Evolutionary conservation across 2,888 invertebrate genomes (phyloP), one percentile per base, ranked within the genome.

Genomic region (Platynereis dumerilii): DNA sequence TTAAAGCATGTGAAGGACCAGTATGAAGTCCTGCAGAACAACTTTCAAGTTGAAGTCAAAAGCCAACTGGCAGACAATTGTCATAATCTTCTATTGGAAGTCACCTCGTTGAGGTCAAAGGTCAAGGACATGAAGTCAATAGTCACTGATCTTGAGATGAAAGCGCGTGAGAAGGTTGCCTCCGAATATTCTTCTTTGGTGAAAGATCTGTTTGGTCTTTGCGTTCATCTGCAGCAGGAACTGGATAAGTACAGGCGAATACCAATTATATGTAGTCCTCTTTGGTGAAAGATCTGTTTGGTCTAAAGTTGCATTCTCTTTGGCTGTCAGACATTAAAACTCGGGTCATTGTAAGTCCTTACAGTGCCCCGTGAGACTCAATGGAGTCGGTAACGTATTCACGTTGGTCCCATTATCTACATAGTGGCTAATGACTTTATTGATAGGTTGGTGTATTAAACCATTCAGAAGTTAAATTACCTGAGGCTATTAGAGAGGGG

Each of bases 161-260:
- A 79, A 54, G 72, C 82, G 27, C 69, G 81, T 2, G 79, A 82
- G 42, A 69, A 76, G n/a, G 78, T 84, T 26, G 73, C 75, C 54
- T 75, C 79, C 34, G 81, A 84, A 55, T 84, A 83, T 68, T 75
- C 81, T 62, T 78, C 76, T 34, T 76, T 84, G 26, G 76, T 84
- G 2, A 76, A 80, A 63, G 80, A 78, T 59, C 76, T 83, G 24
- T 81, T 81, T 67, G 70, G 73, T 24, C 75, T 78, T 1, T 73
- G 76, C n/a, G 78, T 77, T 54, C 76, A 78, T 20, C 74, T 83
- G 45, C 78, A 78, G 67, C 69, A 75, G 58, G 80, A 80, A 67
- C 78, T 82, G 74, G 83, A 83, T 69, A 79, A 80, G 58, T 82
- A 79, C 75, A 78, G 80, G 78, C 80, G 62, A 65, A 52, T n/a